phyloP scores from a whole-genome alignment of 2,797 vertebrate species.

The Eutrigla gurnardus region DNA sequence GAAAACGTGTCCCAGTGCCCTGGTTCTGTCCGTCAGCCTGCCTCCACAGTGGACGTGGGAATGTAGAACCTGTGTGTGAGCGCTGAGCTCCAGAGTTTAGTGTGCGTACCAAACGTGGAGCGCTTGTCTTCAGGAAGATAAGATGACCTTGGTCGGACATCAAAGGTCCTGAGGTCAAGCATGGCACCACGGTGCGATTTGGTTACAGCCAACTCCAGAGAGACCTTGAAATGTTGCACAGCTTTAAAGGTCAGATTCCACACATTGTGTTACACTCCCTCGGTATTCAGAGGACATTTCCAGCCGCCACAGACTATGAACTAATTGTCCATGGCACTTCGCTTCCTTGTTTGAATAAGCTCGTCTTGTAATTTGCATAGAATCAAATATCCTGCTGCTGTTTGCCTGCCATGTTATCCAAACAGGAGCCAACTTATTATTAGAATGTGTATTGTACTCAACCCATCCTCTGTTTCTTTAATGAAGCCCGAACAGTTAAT shows the following conservation, averaged over 20 bases:
- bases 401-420: constrained; percentile 43
- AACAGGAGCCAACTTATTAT: constrained; percentile 1
- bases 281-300: constrained; percentile 50
- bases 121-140: constrained; percentile 59
- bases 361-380: constrained; percentile 53
- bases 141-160: constrained; percentile 60
- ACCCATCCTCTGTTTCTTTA: constrained; percentile 11
- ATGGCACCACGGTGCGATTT: constrained; percentile 61
- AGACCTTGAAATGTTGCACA: constrained; percentile 65
- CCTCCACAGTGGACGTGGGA: constrained; percentile 49
- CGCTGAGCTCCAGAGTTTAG: constrained; percentile 58
- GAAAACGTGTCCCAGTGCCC: constrained; percentile 45
- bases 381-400: constrained; percentile 35
- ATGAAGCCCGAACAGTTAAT: background rate
- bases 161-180: constrained; percentile 55
- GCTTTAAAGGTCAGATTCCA: constrained; percentile 72
- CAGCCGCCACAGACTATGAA: constrained; percentile 32
- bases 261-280: constrained; percentile 56
- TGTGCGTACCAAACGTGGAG: constrained; percentile 47
- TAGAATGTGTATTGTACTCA: background rate
- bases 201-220: constrained; percentile 43
- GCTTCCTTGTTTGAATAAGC: constrained; percentile 60
- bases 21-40: constrained; percentile 58
- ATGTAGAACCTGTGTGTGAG: constrained; percentile 71
- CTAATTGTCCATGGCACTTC: constrained; percentile 38